Conservation (phyloP, 2,888 invertebrate genomes). For the Abscondita cerata region DNA sequence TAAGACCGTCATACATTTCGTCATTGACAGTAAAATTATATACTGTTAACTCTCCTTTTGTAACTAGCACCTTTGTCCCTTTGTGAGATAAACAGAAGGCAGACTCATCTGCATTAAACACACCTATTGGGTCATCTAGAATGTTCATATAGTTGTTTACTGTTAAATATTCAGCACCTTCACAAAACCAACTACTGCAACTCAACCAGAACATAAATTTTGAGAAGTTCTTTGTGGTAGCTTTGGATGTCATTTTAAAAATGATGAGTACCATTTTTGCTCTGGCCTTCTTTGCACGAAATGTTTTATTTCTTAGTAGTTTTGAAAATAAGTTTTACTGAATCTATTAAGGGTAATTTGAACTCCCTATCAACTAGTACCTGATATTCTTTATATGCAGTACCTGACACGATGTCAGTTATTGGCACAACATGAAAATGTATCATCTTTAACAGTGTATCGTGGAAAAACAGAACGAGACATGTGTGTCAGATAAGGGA, state of each 20-base stretch:
- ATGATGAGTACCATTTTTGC: not conserved
- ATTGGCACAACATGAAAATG: no score
- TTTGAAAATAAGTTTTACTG: no score
- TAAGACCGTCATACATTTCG: conserved; percentile 44
- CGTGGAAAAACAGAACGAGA: no score
- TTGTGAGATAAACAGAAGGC: conserved; percentile 52
- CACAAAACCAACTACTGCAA: not conserved
- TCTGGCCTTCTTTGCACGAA: not conserved
- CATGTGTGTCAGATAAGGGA: no score
- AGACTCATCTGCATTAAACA: conserved; percentile 1
- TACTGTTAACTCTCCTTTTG: conserved; percentile 46
- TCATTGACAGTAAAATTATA: conserved; percentile 35
- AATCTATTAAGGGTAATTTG: no score
- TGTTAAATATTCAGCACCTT: not conserved
- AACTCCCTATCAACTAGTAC: no score
- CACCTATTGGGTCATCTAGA: not conserved
- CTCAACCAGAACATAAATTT: not conserved
- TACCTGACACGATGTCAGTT: no score
- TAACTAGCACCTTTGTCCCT: conserved; percentile 46
- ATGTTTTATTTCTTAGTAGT: no score
- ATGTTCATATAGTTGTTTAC: not conserved
- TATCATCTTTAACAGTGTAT: no score
- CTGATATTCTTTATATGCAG: no score
- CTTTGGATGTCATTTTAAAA: not conserved
- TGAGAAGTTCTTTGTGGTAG: not conserved